Conservation (phyloP, 2,888 invertebrate genomes). For the Acanthosepion pharaonis region DNA sequence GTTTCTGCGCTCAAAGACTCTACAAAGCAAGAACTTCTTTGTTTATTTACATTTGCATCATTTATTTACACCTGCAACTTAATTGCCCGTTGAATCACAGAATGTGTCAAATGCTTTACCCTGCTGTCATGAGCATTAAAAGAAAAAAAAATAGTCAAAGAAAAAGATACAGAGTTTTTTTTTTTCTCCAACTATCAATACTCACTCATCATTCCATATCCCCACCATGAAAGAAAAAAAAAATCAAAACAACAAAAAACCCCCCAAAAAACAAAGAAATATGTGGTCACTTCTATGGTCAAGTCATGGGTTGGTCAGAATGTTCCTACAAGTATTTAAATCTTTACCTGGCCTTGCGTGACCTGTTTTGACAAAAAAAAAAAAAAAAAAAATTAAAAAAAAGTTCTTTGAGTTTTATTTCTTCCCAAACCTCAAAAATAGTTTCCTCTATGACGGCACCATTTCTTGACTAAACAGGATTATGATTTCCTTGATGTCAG, state of each 20-base stretch:
- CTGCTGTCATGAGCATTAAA: neutral
- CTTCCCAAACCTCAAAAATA: neutral
- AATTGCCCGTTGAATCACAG: neutral
- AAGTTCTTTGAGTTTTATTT: neutral
- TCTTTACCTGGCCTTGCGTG: slow-evolving; percentile 33
- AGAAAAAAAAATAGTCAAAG: neutral
- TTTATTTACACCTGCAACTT: neutral
- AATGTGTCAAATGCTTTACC: neutral
- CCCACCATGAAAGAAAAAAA: neutral
- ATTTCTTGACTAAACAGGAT: neutral
- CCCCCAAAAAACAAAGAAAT: no score
- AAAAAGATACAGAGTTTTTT: neutral
- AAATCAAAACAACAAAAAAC: no score
- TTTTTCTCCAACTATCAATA: neutral
- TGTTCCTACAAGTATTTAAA: neutral
- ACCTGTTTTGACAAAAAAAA: neutral
- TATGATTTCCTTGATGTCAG: slow-evolving; percentile 22
- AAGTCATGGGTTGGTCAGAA: neutral
- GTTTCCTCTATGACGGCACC: slow-evolving; percentile 18
- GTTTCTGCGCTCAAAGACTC: no score
- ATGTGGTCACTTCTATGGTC: no score
- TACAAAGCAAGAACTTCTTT: no score
- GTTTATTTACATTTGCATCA: no score
- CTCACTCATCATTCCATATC: neutral
- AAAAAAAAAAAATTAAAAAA: no score